phyloP scores from a whole-genome alignment of 1,140 invertebrate species.

The Trichonephila inaurata region DNA sequence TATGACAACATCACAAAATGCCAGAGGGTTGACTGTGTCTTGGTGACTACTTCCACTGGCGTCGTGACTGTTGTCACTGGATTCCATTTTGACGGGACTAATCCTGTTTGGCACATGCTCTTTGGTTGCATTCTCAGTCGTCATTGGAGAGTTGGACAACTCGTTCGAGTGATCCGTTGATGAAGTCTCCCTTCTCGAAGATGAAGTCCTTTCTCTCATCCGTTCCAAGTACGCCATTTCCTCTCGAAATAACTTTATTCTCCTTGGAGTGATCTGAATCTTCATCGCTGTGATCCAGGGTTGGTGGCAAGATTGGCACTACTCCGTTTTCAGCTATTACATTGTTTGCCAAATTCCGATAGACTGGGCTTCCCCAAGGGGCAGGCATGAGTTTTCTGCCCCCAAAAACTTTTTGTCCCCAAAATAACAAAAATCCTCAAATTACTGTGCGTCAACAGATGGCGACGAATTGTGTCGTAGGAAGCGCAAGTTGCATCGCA shows the following conservation, averaged over 20 bases:
- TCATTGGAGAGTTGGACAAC: background rate
- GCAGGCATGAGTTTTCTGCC: constrained; percentile 97
- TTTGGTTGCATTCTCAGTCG: background rate
- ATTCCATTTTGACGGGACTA: constrained; percentile 8
- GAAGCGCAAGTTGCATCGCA: constrained; percentile 92
- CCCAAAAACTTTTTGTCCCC: too few species aligned
- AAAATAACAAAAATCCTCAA: too few species aligned
- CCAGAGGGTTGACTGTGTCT: constrained; percentile 35
- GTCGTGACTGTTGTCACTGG: constrained; percentile 21
- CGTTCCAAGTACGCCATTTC: background rate
- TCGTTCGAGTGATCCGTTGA: background rate
- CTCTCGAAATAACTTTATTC: constrained; percentile 10
- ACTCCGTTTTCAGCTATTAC: constrained; percentile 81
- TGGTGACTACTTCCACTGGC: background rate
- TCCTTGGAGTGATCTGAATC: constrained; percentile 68
- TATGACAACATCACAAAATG: constrained; percentile 63
- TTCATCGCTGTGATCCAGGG: constrained; percentile 27
- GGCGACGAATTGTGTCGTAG: constrained; percentile 79
- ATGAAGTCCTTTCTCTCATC: background rate
- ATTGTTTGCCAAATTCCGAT: constrained; percentile 92
- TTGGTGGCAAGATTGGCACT: background rate
- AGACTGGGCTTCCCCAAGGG: constrained; percentile 92
- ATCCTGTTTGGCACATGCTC: background rate
- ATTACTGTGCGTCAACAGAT: constrained; percentile 91
- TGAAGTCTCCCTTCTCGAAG: background rate